These are phyloP conservation scores for Cirrhinus mrigala DNA, from an alignment of 2,797 vertebrate species.

Conservation along the genomic window DNA sequence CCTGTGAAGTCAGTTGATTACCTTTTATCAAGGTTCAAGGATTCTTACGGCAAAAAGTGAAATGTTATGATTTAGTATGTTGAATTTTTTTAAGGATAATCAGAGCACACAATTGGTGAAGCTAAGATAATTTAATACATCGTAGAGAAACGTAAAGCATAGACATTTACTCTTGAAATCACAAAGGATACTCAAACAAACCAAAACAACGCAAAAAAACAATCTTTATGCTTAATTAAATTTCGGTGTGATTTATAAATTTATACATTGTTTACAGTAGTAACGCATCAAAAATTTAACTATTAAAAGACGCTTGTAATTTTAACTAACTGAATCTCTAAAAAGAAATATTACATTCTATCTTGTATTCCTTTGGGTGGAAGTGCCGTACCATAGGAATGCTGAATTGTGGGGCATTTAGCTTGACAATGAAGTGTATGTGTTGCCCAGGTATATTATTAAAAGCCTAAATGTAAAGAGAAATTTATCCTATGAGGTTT, in stretches of 20 bases:
- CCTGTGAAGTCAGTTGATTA: no score
- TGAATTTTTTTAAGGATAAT: background rate
- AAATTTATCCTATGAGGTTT: background rate
- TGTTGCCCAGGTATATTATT: background rate
- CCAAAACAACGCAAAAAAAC: background rate
- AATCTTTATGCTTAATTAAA: background rate
- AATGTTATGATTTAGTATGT: background rate
- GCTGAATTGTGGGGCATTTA: background rate
- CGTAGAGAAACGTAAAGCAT: background rate
- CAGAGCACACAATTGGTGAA: background rate
- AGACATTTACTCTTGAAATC: background rate
- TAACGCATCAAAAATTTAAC: background rate
- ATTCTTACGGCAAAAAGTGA: background rate
- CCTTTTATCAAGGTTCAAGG: no score
- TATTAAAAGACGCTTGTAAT: background rate
- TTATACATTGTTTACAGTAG: background rate
- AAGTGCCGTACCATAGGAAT: background rate
- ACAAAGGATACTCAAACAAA: background rate
- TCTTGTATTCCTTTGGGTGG: no score
- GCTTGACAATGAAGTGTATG: background rate
- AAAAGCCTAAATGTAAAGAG: background rate
- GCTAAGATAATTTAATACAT: slow-evolving; percentile 12
- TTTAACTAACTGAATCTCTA: no score
- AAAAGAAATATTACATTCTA: no score
- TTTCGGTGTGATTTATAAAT: background rate